phyloP scores from a whole-genome alignment of 2,888 invertebrate species.

The Sepiola atlantica region DNA sequence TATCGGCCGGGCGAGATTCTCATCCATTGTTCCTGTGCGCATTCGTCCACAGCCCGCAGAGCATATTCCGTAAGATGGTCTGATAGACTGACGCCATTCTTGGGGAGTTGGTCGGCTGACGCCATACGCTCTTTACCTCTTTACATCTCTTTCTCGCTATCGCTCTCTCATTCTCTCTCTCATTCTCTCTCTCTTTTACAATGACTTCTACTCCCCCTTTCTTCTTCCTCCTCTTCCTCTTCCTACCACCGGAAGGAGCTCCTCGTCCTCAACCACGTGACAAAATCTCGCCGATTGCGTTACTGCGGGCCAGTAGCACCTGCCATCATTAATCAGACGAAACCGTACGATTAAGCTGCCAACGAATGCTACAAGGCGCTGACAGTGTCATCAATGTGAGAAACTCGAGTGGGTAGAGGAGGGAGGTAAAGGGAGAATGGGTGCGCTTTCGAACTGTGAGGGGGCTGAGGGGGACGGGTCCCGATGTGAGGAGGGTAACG shows the following conservation, averaged over 20 bases:
- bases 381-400: not conserved
- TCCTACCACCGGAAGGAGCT: not conserved
- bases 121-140: not conserved
- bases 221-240: not conserved
- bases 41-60: not conserved
- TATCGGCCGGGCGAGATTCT: not conserved
- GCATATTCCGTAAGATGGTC: not conserved
- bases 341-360: not conserved
- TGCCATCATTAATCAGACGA: constrained; percentile 32
- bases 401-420: not conserved
- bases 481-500: not conserved
- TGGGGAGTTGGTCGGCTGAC: not conserved
- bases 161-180: not conserved
- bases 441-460: too few relatives aligned
- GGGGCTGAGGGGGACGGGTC: too few relatives aligned
- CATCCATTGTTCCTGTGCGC: not conserved
- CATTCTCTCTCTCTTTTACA: not conserved
- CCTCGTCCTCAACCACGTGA: constrained; percentile 2
- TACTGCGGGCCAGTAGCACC: not conserved
- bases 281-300: not conserved
- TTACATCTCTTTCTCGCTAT: too few relatives aligned
- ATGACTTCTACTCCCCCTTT: not conserved
- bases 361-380: not conserved
- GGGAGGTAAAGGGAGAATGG: too few relatives aligned
- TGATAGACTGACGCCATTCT: not conserved